A percentile compares a stretch with the other conserved stretches of the same genome.
Evolutionary conservation across 2,797 vertebrate genomes (phyloP).

Genomic region (Esox masquinongy): DNA sequence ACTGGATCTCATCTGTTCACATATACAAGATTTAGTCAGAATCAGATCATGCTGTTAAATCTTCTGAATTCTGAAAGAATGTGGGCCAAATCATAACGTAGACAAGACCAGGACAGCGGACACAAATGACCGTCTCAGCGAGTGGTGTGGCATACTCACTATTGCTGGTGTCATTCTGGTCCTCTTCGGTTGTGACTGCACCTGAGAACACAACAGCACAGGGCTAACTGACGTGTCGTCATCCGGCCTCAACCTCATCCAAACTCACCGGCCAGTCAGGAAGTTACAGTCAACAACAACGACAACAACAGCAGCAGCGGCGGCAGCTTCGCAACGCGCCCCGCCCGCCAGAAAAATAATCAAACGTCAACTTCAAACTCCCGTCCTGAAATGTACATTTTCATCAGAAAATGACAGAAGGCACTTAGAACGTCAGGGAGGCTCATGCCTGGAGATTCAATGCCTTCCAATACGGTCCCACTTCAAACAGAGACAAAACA

Average conservation of each 20-base stretch:
- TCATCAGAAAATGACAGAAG: conserved; percentile 12
- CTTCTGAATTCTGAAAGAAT: too few species aligned
- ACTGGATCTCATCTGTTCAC: too few species aligned
- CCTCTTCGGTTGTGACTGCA: too few species aligned
- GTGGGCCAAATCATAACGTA: too few species aligned
- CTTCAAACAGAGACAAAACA: conserved; percentile 64
- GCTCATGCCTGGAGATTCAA: conserved; percentile 47
- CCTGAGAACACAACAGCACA: too few species aligned
- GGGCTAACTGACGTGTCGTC: too few species aligned
- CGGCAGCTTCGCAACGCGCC: background rate
- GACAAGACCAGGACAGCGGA: too few species aligned
- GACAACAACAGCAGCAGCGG: background rate
- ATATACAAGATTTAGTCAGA: too few species aligned
- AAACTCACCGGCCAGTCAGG: background rate
- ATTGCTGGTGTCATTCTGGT: too few species aligned
- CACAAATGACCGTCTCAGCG: too few species aligned
- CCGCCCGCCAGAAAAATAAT: conserved; percentile 4
- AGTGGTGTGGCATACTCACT: too few species aligned
- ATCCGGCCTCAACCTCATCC: background rate
- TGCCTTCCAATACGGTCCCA: conserved; percentile 60
- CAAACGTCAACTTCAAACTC: background rate
- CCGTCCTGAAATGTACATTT: background rate
- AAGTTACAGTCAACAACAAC: conserved; percentile 5
- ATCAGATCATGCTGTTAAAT: too few species aligned
- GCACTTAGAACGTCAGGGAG: conserved; percentile 35